These are phyloP conservation scores for Neomorphus geoffroyi DNA, from an alignment of 2,797 vertebrate species.

Conservation along the genomic window DNA sequence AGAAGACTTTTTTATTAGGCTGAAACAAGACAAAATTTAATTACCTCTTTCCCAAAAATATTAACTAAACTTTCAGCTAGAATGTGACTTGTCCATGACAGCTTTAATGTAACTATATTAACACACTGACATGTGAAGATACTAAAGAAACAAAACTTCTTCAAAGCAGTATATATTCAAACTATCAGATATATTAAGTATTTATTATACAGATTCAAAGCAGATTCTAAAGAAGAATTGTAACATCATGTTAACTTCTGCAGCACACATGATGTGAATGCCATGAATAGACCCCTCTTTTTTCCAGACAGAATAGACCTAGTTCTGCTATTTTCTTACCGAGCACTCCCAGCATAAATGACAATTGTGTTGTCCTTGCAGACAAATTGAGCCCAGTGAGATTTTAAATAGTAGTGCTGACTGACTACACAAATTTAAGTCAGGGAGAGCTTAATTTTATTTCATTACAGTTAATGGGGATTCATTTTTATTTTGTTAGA, in stretches of 20 bases:
- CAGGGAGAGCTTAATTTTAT: conserved; percentile 38
- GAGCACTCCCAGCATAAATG: not conserved
- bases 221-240: not conserved
- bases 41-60: conserved; percentile 21
- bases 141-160: not conserved
- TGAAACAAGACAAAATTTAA: not conserved
- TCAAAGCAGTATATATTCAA: not conserved
- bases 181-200: not conserved
- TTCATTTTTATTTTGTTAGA: conserved; percentile 34
- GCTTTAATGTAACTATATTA: not conserved
- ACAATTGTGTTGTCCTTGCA: conserved; percentile 26
- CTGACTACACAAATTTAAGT: not conserved
- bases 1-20: not conserved
- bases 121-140: not conserved
- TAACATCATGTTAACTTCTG: not conserved
- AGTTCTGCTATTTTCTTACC: not conserved
- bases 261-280: not conserved
- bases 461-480: conserved; percentile 19
- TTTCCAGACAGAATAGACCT: not conserved
- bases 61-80: not conserved
- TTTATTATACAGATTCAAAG: not conserved
- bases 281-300: not conserved
- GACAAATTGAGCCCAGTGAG: not conserved
- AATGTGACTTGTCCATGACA: not conserved
- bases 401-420: conserved; percentile 21